These are phyloP conservation scores for Uropetala carovei DNA, from an alignment of 2,888 invertebrate species.

Conservation along the genomic window DNA sequence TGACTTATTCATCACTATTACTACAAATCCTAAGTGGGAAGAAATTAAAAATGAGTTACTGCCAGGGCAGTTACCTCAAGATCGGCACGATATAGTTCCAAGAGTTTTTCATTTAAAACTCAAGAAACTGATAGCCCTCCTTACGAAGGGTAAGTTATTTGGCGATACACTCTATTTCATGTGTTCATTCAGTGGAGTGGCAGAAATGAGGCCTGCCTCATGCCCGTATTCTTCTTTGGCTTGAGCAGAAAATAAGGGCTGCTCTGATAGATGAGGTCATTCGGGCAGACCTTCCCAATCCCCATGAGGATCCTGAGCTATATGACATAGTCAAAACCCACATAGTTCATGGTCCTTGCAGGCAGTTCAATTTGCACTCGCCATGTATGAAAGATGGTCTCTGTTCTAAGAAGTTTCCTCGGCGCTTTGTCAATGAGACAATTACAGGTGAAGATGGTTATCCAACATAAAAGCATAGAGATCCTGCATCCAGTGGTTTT, in stretches of 20 bases:
- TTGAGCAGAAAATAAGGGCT: background rate
- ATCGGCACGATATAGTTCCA: constrained; percentile 70
- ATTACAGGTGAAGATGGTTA: constrained; percentile 9
- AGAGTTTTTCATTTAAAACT: constrained; percentile 68
- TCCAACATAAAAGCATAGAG: background rate
- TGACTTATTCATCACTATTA: constrained; percentile 72
- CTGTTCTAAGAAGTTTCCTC: constrained; percentile 52
- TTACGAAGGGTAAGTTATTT: constrained; percentile 42
- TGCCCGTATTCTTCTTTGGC: constrained; percentile 67
- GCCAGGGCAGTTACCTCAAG: constrained; percentile 66
- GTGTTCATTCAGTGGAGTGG: constrained; percentile 70
- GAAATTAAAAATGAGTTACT: constrained; percentile 69
- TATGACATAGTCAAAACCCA: background rate
- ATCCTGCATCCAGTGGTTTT: background rate
- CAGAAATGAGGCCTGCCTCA: constrained; percentile 71
- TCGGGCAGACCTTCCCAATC: constrained; percentile 66
- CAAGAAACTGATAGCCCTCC: constrained; percentile 60
- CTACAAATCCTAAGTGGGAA: constrained; percentile 71
- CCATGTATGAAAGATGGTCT: constrained; percentile 70
- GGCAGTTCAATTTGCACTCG: constrained; percentile 67
- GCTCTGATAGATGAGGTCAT: constrained; percentile 21
- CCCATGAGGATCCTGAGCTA: constrained; percentile 71
- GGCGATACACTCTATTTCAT: too few species aligned
- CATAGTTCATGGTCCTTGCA: constrained; percentile 68
- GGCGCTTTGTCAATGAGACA: constrained; percentile 66